Conservation (phyloP, 2,797 vertebrate species). For the Selene dorsalis region DNA sequence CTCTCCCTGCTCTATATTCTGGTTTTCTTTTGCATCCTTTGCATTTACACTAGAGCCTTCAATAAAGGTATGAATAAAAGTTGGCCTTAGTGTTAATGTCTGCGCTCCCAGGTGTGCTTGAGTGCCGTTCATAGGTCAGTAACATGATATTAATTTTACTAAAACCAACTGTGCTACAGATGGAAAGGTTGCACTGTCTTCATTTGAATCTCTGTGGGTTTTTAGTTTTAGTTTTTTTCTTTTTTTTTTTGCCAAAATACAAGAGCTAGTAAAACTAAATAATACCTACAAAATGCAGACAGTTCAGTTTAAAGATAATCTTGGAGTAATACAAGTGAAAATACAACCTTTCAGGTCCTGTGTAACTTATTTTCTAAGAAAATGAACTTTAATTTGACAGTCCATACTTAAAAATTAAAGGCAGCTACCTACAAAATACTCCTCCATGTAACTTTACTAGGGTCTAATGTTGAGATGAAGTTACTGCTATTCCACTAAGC, state of each 20-base stretch:
- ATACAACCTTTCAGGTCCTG: not conserved
- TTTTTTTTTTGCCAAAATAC: not conserved
- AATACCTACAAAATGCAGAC: not conserved
- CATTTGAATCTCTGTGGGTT: not conserved
- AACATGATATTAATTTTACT: not conserved
- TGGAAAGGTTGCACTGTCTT: not conserved
- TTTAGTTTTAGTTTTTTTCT: not conserved
- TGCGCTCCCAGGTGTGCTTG: slow-evolving; percentile 14
- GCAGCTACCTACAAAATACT: too few relatives aligned
- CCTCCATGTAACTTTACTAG: not conserved
- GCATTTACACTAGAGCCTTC: not conserved
- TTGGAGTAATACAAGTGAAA: not conserved
- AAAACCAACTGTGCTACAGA: not conserved
- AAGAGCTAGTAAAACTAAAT: not conserved
- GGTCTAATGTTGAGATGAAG: not conserved
- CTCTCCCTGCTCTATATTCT: not conserved
- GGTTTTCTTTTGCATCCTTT: slow-evolving; percentile 1
- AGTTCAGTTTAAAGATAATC: not conserved
- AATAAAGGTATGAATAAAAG: not conserved
- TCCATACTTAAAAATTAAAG: not conserved
- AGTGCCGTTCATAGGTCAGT: not conserved
- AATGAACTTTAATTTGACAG: not conserved
- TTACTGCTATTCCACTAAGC: too few relatives aligned
- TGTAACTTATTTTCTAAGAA: not conserved
- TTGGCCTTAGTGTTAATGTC: slow-evolving; percentile 22